Conservation (phyloP, 2,113 vertebrate genomes). For the Phalacrocorax aristotelis region DNA sequence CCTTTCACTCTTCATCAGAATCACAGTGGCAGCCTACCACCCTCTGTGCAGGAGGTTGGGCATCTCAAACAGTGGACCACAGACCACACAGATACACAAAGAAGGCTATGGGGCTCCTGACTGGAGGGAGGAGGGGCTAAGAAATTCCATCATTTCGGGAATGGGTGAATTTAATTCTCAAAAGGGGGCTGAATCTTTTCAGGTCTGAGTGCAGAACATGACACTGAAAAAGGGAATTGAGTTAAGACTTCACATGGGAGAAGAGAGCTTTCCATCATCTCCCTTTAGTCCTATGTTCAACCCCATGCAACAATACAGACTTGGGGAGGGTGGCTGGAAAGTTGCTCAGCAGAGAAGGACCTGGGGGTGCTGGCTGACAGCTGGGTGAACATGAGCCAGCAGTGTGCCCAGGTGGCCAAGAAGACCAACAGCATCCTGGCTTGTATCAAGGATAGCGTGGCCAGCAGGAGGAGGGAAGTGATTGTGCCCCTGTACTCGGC, state of each 20-base stretch:
- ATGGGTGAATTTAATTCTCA: background rate
- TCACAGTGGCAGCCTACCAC: background rate
- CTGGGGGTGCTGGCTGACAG: too few relatives aligned
- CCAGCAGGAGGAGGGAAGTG: too few relatives aligned
- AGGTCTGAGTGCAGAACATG: background rate
- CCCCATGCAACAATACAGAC: too few relatives aligned
- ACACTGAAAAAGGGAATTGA: background rate
- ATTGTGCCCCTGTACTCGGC: too few relatives aligned
- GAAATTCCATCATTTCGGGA: background rate
- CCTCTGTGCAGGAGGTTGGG: background rate
- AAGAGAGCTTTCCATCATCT: background rate
- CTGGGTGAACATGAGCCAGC: too few relatives aligned
- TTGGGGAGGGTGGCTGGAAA: too few relatives aligned
- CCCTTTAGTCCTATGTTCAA: background rate
- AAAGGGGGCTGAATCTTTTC: background rate
- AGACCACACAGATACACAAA: background rate
- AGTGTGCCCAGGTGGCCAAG: too few relatives aligned
- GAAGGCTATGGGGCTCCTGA: background rate
- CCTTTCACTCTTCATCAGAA: background rate
- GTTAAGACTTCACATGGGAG: background rate
- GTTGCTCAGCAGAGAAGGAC: too few relatives aligned
- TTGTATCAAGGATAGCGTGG: too few relatives aligned
- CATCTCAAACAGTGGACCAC: background rate
- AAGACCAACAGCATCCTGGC: too few relatives aligned
- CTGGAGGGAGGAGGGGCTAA: background rate